Evolutionary conservation across 2,113 vertebrate genomes (phyloP).

Genomic region (Proterorhinus semilunaris): DNA sequence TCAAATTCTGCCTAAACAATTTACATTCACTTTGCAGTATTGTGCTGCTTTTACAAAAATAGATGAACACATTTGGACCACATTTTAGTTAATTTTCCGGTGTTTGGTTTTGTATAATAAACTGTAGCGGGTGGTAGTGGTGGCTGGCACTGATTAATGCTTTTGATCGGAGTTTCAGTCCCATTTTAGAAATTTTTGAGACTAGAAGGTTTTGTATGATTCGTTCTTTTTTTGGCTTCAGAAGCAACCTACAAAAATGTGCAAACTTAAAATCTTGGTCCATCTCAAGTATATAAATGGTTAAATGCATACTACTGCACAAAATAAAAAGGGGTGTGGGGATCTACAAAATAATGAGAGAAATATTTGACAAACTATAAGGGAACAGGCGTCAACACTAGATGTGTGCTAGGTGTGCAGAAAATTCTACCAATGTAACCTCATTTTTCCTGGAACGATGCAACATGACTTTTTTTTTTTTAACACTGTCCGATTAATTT

Average conservation of each 20-base stretch:
- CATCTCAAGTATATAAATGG: slow-evolving; percentile 70
- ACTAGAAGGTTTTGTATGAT: slow-evolving; percentile 33
- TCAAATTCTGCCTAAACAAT: slow-evolving; percentile 55
- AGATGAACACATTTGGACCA: slow-evolving; percentile 54
- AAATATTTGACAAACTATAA: slow-evolving; percentile 33
- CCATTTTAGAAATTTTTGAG: slow-evolving; percentile 17
- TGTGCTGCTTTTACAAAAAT: slow-evolving; percentile 57
- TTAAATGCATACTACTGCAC: slow-evolving; percentile 45
- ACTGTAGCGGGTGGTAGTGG: slow-evolving; percentile 7
- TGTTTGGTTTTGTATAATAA: slow-evolving; percentile 2
- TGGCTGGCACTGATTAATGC: slow-evolving; percentile 33
- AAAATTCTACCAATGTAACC: slow-evolving; percentile 45
- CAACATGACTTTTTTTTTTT: slow-evolving; percentile 61
- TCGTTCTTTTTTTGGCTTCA: slow-evolving; percentile 62
- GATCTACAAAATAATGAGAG: too few relatives aligned
- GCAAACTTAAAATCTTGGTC: slow-evolving; percentile 79
- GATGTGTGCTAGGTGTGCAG: slow-evolving; percentile 42
- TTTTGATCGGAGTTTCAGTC: slow-evolving; percentile 16
- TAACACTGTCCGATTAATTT: slow-evolving; percentile 61
- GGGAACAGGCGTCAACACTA: slow-evolving; percentile 32
- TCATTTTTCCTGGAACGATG: slow-evolving; percentile 53
- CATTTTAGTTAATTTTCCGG: slow-evolving; percentile 38
- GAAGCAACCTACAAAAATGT: slow-evolving; percentile 71
- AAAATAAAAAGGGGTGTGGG: too few relatives aligned
- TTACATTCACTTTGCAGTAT: slow-evolving; percentile 61